Evolutionary conservation across 2,113 vertebrate species (phyloP).

Genomic region (Osmerus mordax): DNA sequence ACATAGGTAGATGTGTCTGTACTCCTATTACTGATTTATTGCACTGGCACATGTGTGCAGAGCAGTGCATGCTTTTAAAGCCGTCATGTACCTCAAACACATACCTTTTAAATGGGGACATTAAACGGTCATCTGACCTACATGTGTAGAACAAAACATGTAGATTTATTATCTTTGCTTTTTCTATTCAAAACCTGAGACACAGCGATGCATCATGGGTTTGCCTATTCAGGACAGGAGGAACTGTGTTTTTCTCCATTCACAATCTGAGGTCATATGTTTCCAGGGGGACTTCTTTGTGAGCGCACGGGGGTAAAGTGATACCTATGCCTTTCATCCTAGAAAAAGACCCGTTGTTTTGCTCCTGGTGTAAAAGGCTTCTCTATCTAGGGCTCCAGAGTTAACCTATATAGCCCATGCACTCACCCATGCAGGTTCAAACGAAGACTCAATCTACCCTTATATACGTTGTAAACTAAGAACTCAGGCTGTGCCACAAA

Average conservation of each 20-base stretch:
- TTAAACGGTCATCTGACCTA: background rate
- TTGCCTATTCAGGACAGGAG: constrained; percentile 29
- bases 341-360: constrained; percentile 54
- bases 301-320: constrained; percentile 54
- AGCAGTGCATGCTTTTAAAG: no score
- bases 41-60: background rate
- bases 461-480: constrained; percentile 10
- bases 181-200: background rate
- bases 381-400: constrained; percentile 29
- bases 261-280: constrained; percentile 36
- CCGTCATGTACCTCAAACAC: no score
- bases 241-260: constrained; percentile 45
- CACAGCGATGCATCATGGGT: background rate
- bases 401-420: constrained; percentile 25
- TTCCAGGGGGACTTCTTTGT: constrained; percentile 58
- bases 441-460: constrained; percentile 31
- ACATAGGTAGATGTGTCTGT: constrained; percentile 2
- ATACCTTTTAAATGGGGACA: background rate
- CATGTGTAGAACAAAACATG: background rate
- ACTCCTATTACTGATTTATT: constrained; percentile 1
- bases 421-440: constrained; percentile 15
- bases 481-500: background rate
- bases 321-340: constrained; percentile 59
- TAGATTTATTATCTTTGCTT: background rate
- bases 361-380: constrained; percentile 22